phyloP scores from a whole-genome alignment of 2,888 invertebrate genomes.

The Candidula unifasciata region DNA sequence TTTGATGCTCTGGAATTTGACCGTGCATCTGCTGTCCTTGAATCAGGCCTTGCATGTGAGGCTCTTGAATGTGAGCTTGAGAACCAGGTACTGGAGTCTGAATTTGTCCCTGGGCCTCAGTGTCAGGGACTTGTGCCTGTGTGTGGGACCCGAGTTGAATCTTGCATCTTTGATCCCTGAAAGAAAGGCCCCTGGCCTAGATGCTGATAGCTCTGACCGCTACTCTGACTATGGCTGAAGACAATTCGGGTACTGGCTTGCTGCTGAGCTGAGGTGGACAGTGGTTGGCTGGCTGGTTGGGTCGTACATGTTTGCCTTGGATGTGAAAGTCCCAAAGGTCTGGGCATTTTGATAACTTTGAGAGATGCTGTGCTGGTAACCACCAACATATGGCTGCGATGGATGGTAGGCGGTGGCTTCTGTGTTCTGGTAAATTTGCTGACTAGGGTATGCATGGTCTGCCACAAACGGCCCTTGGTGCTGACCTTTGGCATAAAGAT shows the following conservation, averaged over 20 bases:
- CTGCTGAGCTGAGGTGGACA: conserved; percentile 1
- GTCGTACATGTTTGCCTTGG: conserved; percentile 29
- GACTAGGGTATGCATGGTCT: conserved; percentile 15
- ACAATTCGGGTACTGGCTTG: neutral
- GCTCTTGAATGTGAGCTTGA: neutral
- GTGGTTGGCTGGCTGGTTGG: neutral
- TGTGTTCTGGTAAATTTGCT: conserved; percentile 1
- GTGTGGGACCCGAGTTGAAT: conserved; percentile 42
- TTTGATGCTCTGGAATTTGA: neutral
- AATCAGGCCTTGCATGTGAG: neutral
- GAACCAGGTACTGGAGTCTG: conserved; percentile 36
- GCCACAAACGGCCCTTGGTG: neutral
- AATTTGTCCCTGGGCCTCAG: conserved; percentile 47
- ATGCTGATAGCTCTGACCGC: neutral
- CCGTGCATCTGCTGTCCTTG: conserved; percentile 11
- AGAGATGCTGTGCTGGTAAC: conserved; percentile 37
- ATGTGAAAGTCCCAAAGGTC: conserved; percentile 15
- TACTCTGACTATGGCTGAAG: neutral
- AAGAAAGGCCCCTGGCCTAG: conserved; percentile 7
- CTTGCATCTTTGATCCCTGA: conserved; percentile 13
- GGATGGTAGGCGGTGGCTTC: neutral
- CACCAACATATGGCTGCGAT: conserved; percentile 17
- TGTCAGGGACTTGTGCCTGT: conserved; percentile 22
- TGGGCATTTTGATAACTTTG: conserved; percentile 40
- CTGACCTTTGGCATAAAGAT: conserved; percentile 13